phyloP scores from a whole-genome alignment of 64 coral and sea anemone species.

The Orbicella faveolata region DNA sequence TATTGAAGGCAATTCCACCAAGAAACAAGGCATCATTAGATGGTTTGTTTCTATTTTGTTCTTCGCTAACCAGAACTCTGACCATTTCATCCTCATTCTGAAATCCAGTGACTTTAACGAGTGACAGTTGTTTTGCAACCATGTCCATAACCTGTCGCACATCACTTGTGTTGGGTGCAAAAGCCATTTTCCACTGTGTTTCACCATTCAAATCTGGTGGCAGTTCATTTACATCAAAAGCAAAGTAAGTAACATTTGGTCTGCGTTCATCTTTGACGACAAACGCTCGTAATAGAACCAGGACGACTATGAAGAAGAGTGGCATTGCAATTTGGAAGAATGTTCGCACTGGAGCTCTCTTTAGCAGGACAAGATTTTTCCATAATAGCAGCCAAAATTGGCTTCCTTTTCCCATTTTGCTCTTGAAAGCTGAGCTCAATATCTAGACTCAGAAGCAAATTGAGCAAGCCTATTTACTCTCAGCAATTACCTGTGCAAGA shows the following conservation, averaged over 20 bases:
- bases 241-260: constrained; percentile 25
- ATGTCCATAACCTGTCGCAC: constrained; percentile 21
- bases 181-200: constrained; percentile 38
- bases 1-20: constrained; percentile 84
- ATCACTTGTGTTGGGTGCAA: constrained; percentile 68
- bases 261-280: constrained; percentile 62
- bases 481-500: too few species aligned
- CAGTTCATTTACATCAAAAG: constrained; percentile 61
- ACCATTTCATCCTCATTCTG: constrained; percentile 77
- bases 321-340: constrained; percentile 85
- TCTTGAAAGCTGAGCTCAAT: too few species aligned
- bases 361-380: constrained; percentile 87
- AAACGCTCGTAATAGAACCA: constrained; percentile 74
- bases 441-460: too few species aligned
- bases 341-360: constrained; percentile 71
- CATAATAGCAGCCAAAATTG: constrained; percentile 85
- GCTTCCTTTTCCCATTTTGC: constrained; percentile 67
- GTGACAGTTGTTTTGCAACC: background rate
- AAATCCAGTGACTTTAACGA: constrained; percentile 20
- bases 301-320: constrained; percentile 76
- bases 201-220: constrained; percentile 28
- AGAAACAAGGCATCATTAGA: constrained; percentile 18
- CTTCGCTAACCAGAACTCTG: constrained; percentile 32
- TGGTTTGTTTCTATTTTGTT: background rate
- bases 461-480: too few species aligned